Evolutionary conservation across 2,888 invertebrate genomes (phyloP), one percentile per base, ranked within the genome.

Genomic region (Cancer borealis): DNA sequence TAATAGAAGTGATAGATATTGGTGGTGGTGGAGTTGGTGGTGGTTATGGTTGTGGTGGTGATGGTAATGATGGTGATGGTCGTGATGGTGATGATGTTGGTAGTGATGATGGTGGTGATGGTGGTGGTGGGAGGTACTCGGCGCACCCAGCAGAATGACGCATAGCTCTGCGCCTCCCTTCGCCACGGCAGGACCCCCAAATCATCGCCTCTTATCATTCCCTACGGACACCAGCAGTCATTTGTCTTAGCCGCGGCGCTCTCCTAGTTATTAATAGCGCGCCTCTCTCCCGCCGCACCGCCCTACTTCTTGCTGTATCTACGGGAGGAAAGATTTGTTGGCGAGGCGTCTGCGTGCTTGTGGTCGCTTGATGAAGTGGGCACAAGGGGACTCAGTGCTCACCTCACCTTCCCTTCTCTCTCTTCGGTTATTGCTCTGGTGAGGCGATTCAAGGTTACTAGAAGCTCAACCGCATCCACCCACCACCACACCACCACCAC

Each of bases 191-290:
- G 79, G 26, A 91, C 79, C 93, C 93, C 14, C 54, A 87, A 93
- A 93, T 93, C 93, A 93, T 87, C 93, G 90, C 79, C 60, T 47
- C 93, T 93, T 93, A 93, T 93, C 93, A 93, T 93, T 93, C 93
- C 47, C 91, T 93, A 91, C 93, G 91, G 93, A 93, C 93, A 91
- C 93, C 39, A 47, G 91, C n/a, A 91, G 91, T 91, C 93, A 93
- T 93, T 93, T 93, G 93, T 91, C 93, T 93, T 93, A 30, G 84
- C 93, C 93, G 84, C 49, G 84, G 60, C 54, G 30, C 84, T 39
- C 84, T 30, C 79, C 91, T 93, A 49, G 93, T 93, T 93, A 93
- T 93, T 93, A 93, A 93, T 93, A 84, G 54, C n/a, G 21, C 47
- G 87, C 45, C 49, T n/a, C 46, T 14, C 79, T 47, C 91, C 84